Percentiles rank a stretch among this genome's conserved stretches.
These are phyloP conservation scores for Drosophila cardini DNA, from an alignment of 1,140 invertebrate genomes.

Conservation along the genomic window DNA sequence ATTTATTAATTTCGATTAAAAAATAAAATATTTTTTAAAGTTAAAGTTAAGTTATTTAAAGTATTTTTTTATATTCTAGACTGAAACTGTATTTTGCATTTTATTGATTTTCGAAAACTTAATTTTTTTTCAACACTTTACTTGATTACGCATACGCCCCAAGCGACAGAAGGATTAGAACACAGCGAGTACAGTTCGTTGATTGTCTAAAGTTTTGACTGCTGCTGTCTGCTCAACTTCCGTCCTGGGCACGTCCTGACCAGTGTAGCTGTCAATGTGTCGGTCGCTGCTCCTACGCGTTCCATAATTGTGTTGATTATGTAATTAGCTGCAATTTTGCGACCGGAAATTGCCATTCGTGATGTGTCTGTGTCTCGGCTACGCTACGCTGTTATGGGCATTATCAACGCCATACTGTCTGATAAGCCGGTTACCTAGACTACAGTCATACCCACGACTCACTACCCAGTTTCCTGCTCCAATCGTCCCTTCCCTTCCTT, in stretches of 20 bases:
- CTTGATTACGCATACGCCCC: constrained; percentile 19
- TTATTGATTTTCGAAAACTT: too few species aligned
- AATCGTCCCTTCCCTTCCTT: not conserved
- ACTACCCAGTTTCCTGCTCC: not conserved
- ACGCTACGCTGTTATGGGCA: not conserved
- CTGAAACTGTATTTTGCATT: too few species aligned
- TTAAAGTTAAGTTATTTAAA: too few species aligned
- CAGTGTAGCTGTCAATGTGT: constrained; percentile 6
- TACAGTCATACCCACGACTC: too few species aligned
- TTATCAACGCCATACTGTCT: constrained; percentile 23
- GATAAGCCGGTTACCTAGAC: constrained; percentile 42
- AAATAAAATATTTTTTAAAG: too few species aligned
- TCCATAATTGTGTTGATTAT: constrained; percentile 80
- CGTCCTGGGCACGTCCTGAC: constrained; percentile 34
- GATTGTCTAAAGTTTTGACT: not conserved
- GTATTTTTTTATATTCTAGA: too few species aligned
- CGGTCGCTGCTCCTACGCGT: constrained; percentile 16
- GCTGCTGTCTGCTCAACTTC: constrained; percentile 58
- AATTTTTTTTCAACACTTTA: too few species aligned
- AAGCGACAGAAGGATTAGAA: not conserved
- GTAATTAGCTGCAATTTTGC: constrained; percentile 80
- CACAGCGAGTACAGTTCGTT: not conserved
- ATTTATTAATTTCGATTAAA: too few species aligned
- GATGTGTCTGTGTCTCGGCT: constrained; percentile 5
- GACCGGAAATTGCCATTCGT: constrained; percentile 75